Evolutionary conservation across 2,113 vertebrate species (phyloP), one percentile per base, ranked within the genome.

Genomic region (Campylomormyrus numenius): DNA sequence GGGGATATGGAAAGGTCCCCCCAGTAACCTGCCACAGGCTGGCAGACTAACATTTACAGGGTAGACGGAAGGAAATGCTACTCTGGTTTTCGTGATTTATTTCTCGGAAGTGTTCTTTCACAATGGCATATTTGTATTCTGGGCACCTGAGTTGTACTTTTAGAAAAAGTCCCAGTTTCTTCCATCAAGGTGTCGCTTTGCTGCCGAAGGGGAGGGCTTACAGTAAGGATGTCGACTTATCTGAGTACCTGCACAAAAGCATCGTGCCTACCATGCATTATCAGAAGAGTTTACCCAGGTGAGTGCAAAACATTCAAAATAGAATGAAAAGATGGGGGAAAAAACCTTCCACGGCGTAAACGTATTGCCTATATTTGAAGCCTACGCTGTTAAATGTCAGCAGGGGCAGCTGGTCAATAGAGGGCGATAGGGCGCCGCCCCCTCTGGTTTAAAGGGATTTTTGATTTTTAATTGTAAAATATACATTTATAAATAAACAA

Each of bases 211-310:
- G n/a, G 24, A 27, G 48, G 17, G 31, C n/a, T 19, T 94, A 94
- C 93, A 94, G 90, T 91, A 91, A 89, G 35, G 74, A 91, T 1
- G 90, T 56, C 1, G 27, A 89, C n/a, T 90, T 92, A 0, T 9
- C 35, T 0, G 95, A 97, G 90, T 98, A 95, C 90, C 89, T 99
- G 92, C 97, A 98, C 90, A 95, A 89, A 88, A 99, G 98, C 94
- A 89, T 98, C 13, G 98, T 99, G 5, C 98, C 98, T 35, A 97
- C 97, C 24, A 97, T 99, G 98, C 98, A 99, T 90, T 99, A 96
- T 91, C 98, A 99, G 95, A 97, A 97, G 94, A 99, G 98, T 93
- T 95, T 99, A 87, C 97, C 96, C 88, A 94, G 97, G 96, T 96
- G 92, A 91, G 93, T 84, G 56, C 2, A n/a, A 50, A 27, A 42